Evolutionary conservation across 2,797 vertebrate genomes (phyloP).

Genomic region (Galago senegalensis): DNA sequence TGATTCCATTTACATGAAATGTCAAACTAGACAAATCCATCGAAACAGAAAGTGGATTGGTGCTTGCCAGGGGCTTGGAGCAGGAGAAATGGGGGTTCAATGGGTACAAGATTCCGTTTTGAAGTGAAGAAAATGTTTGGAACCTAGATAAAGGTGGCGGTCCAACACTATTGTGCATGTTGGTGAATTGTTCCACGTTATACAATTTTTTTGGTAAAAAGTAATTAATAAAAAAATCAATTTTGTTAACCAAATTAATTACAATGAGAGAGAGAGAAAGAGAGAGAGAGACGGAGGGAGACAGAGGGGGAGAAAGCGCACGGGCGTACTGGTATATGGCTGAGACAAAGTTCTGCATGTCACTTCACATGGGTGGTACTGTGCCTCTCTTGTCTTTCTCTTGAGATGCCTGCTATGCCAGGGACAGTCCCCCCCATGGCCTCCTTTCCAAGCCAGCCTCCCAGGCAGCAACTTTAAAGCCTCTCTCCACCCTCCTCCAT

Average conservation of each 20-base stretch:
- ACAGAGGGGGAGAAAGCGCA: too few species aligned
- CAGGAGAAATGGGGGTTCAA: neutral
- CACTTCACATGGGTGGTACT: neutral
- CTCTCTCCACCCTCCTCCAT: slow-evolving; percentile 11
- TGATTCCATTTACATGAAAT: neutral
- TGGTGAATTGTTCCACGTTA: neutral
- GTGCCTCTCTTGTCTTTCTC: slow-evolving; percentile 59
- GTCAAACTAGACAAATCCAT: neutral
- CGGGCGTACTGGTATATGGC: neutral
- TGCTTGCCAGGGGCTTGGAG: neutral
- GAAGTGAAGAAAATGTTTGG: neutral
- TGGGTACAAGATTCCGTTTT: neutral
- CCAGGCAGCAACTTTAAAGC: slow-evolving; percentile 77
- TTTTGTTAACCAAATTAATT: neutral
- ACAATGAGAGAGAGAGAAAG: neutral
- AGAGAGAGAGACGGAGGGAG: neutral
- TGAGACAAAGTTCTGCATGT: fast-evolving
- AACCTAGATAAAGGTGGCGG: neutral
- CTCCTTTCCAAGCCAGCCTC: slow-evolving; percentile 66
- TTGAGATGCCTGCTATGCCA: slow-evolving; percentile 15
- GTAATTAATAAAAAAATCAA: slow-evolving; percentile 27
- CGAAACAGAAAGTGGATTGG: neutral
- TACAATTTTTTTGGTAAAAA: neutral
- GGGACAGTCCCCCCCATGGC: neutral
- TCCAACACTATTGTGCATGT: neutral